Conservation (phyloP, 1,140 invertebrate genomes). For the Calliopsis andreniformis region DNA sequence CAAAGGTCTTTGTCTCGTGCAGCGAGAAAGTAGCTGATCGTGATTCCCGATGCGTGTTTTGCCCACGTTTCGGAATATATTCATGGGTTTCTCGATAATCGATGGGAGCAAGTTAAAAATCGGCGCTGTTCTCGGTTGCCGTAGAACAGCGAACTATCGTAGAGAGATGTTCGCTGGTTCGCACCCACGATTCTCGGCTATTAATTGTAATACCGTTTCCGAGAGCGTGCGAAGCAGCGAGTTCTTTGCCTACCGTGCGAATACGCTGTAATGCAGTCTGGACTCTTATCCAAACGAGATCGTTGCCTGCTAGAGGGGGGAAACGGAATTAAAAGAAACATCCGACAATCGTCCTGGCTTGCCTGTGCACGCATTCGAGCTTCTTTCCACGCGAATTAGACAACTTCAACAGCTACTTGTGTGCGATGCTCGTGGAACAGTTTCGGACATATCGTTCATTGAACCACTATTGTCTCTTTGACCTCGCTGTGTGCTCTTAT, state of each 20-base stretch:
- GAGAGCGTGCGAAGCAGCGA: constrained; percentile 66
- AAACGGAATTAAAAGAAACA: constrained; percentile 62
- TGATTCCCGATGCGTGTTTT: constrained; percentile 4
- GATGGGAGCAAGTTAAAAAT: constrained; percentile 19
- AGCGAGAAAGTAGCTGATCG: constrained; percentile 31
- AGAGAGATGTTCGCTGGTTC: constrained; percentile 19
- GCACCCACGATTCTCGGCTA: constrained; percentile 56
- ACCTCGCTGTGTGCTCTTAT: too few relatives aligned
- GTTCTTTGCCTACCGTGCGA: constrained; percentile 65
- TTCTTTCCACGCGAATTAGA: neutral
- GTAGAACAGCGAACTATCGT: neutral
- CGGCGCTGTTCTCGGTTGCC: neutral
- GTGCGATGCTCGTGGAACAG: too few relatives aligned
- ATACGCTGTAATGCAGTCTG: constrained; percentile 55
- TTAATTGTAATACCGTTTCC: constrained; percentile 63
- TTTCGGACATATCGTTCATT: too few relatives aligned
- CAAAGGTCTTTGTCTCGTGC: constrained; percentile 41
- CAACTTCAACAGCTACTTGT: too few relatives aligned
- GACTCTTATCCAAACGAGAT: constrained; percentile 60
- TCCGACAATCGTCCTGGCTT: constrained; percentile 54
- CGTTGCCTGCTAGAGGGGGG: constrained; percentile 41
- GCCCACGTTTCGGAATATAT: neutral
- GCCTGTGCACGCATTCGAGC: constrained; percentile 16
- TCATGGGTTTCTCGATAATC: constrained; percentile 44
- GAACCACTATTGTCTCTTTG: too few relatives aligned